Conservation (phyloP, 37 sponge, comb jelly and placozoan species). For the Axinella damicornis region DNA sequence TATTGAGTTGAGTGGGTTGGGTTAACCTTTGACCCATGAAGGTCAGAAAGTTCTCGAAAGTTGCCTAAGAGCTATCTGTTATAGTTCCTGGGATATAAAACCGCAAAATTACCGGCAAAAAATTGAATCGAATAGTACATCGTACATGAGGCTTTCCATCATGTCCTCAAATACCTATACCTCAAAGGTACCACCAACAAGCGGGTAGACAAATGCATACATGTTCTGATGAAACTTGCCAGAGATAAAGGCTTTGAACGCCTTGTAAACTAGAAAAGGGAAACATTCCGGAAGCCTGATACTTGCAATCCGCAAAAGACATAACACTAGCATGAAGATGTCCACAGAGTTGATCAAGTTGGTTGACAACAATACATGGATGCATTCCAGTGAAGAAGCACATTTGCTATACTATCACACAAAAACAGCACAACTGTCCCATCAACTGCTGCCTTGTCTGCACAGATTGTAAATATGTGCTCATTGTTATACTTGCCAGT, state of each 20-base stretch:
- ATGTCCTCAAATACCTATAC: conserved; percentile 56
- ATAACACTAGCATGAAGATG: not conserved
- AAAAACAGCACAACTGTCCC: not conserved
- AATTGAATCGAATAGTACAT: conserved; percentile 75
- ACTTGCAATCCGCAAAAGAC: too few species aligned
- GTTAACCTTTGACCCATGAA: too few species aligned
- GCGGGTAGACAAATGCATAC: conserved; percentile 48
- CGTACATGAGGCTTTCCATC: conserved; percentile 73
- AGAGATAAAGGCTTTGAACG: conserved; percentile 71
- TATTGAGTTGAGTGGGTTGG: too few species aligned
- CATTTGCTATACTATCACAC: too few species aligned
- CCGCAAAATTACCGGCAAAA: too few species aligned
- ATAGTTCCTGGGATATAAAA: too few species aligned
- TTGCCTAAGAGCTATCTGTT: too few species aligned
- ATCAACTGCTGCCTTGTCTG: conserved; percentile 18
- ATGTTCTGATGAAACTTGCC: conserved; percentile 45
- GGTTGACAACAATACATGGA: too few species aligned
- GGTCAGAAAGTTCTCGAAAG: too few species aligned
- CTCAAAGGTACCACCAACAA: conserved; percentile 44
- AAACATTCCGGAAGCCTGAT: conserved; percentile 18
- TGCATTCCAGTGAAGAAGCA: too few species aligned
- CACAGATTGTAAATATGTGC: conserved; percentile 32
- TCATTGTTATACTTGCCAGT: conserved; percentile 42
- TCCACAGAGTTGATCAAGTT: not conserved
- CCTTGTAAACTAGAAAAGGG: conserved; percentile 58